Base-by-base conservation (phyloP, 2,113 vertebrate genomes). In the Hemiprocne comata region DNA sequence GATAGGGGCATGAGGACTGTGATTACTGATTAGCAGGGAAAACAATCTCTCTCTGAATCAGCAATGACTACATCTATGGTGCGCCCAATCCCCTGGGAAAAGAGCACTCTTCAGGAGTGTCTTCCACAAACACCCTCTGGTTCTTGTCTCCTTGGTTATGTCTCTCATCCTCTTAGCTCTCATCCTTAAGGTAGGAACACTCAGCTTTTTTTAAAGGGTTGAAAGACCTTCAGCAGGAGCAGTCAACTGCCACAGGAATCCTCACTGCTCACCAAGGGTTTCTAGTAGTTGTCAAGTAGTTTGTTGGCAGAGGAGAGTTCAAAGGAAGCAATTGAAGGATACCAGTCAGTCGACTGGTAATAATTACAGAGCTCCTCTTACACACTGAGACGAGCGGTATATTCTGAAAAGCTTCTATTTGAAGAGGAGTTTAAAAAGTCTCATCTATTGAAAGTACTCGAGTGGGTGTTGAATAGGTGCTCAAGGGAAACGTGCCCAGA, bases 391-490 rank as follows among this genome's bases (percentile, higher is more conserved):
- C 44, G 19, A 50, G n/a, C 13, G 19, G 8, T 83, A 60, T 69
- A 73, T 86, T 90, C 55, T 88, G 57, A 55, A 92, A 94, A 93
- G 34, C 9, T 74, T 86, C 42, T 66, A 51, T 87, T 42, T 90
- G 38, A 84, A 90, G 48, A 88, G 7, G 18, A 80, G 26, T 73
- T 91, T 55, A 51, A 90, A 48, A 89, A 77, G 60, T 78, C 65
- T 78, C 83, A 92, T 77, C 74, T 89, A 58, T 1, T 85, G 61
- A 82, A 94, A 90, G 17, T 44, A 25, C 33, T 80, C 76, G 69
- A 77, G 73, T 93, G 73, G 20, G 36, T 92, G 85, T 51, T 93
- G 79, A 88, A 67, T 86, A 93, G 57, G 60, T 90, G 77, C 50
- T 72, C 57, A 92, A 84, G 73, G 53, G 83, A 94, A 96, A 89